Percentiles rank a stretch among this genome's conserved stretches.
Conservation (phyloP, 2,888 invertebrate species). For the Heliconius aoede region DNA sequence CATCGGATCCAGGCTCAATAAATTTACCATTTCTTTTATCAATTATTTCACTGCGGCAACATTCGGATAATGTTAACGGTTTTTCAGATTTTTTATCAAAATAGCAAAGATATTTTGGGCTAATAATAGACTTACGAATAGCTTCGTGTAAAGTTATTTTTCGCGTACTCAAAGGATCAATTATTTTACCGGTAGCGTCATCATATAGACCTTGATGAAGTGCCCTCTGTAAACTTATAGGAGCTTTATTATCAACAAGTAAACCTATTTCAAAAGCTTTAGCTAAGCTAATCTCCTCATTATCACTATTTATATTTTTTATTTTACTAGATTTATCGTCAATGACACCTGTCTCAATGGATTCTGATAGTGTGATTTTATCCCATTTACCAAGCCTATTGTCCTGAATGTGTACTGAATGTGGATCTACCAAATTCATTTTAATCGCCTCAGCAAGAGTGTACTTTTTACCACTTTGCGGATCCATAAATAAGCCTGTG, state of each 20-base stretch:
- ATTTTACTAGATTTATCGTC: slow-evolving; percentile 88
- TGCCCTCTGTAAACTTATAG: slow-evolving; percentile 92
- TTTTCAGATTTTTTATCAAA: slow-evolving; percentile 90
- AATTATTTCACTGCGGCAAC: slow-evolving; percentile 91
- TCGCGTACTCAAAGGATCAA: slow-evolving; percentile 90
- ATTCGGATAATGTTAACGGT: slow-evolving; percentile 89
- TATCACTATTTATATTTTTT: slow-evolving; percentile 86
- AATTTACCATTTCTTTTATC: slow-evolving; percentile 91
- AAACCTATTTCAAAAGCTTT: slow-evolving; percentile 92
- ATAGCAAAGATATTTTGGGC: slow-evolving; percentile 91
- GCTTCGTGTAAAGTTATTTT: slow-evolving; percentile 93
- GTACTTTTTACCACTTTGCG: slow-evolving; percentile 89
- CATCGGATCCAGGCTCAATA: slow-evolving; percentile 87
- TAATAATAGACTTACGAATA: slow-evolving; percentile 90
- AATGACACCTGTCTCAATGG: slow-evolving; percentile 89
- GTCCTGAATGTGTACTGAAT: slow-evolving; percentile 92
- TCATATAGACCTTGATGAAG: slow-evolving; percentile 94
- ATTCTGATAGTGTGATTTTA: slow-evolving; percentile 90
- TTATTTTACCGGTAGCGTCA: slow-evolving; percentile 90
- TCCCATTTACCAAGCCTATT: slow-evolving; percentile 89
- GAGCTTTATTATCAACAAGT: slow-evolving; percentile 91
- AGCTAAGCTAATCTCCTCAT: slow-evolving; percentile 87
- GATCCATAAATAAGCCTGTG: slow-evolving; percentile 92
- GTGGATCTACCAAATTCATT: slow-evolving; percentile 91
- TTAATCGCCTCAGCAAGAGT: slow-evolving; percentile 93